Evolutionary conservation across 1,140 invertebrate species (phyloP).

Genomic region (Microplitis mediator): DNA sequence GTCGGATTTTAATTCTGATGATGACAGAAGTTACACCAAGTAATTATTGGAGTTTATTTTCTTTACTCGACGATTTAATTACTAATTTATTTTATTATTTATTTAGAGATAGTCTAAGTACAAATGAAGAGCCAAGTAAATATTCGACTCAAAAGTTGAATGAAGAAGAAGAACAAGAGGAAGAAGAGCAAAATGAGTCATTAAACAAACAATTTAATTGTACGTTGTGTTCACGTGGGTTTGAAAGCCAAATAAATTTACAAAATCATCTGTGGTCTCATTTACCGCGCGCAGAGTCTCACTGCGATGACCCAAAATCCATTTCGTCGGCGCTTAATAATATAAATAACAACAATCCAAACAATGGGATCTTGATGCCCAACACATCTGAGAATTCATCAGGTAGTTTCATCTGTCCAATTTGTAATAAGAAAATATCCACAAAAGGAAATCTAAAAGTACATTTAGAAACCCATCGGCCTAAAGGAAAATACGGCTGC

Average conservation of each 20-base stretch:
- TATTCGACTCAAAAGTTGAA: neutral
- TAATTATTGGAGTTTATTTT: neutral
- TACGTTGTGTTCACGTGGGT: constrained; percentile 61
- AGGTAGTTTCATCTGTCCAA: constrained; percentile 64
- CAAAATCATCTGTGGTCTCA: constrained; percentile 68
- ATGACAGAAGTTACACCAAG: constrained; percentile 28
- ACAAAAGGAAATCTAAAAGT: constrained; percentile 70
- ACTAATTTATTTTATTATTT: neutral
- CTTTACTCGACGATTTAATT: neutral
- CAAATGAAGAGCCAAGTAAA: too few species aligned
- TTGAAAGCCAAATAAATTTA: constrained; percentile 62
- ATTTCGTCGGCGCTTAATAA: constrained; percentile 17
- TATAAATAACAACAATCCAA: constrained; percentile 41
- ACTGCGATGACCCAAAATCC: constrained; percentile 38
- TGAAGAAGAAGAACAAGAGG: neutral
- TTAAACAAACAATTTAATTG: constrained; percentile 60
- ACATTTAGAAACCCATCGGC: constrained; percentile 70
- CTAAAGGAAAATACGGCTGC: constrained; percentile 69
- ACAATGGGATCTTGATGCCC: constrained; percentile 23
- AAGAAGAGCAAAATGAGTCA: neutral
- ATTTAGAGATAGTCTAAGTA: too few species aligned
- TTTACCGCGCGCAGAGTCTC: constrained; percentile 42
- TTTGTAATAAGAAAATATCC: constrained; percentile 69
- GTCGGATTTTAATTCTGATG: constrained; percentile 41
- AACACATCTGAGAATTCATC: constrained; percentile 20